These are phyloP conservation scores for Brenthis ino DNA, from an alignment of 2,888 invertebrate species.

Conservation along the genomic window DNA sequence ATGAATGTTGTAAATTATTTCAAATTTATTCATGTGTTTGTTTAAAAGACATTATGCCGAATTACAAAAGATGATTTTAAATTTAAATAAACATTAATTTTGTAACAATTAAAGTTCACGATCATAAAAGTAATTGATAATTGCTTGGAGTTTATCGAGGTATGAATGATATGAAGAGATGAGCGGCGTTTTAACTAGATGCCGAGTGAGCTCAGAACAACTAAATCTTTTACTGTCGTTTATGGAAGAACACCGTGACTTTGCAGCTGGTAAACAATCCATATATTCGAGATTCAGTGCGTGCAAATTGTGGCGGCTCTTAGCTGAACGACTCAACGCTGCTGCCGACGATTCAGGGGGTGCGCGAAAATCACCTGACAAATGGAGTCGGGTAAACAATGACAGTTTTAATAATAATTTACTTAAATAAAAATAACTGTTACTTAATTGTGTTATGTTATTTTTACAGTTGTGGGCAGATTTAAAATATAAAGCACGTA, in stretches of 20 bases:
- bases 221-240: conserved; percentile 68
- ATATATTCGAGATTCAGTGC: conserved; percentile 74
- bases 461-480: conserved; percentile 72
- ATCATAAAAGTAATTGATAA: background rate
- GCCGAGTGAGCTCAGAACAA: conserved; percentile 74
- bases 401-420: background rate
- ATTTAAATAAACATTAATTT: no score
- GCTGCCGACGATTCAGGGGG: conserved; percentile 69
- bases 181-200: conserved; percentile 66
- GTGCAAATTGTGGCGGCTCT: conserved; percentile 71
- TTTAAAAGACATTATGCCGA: no score
- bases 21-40: no score
- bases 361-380: conserved; percentile 73
- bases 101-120: no score
- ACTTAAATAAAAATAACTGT: background rate
- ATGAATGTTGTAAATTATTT: no score
- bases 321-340: conserved; percentile 73
- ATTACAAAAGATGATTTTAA: no score
- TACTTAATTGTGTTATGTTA: background rate
- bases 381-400: conserved; percentile 71
- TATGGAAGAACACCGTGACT: conserved; percentile 78
- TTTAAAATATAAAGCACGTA: conserved; percentile 73
- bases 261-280: conserved; percentile 73
- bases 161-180: conserved; percentile 46
- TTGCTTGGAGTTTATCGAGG: conserved; percentile 6